phyloP scores from a whole-genome alignment of 2,797 vertebrate genomes.

The Carapus acus region DNA sequence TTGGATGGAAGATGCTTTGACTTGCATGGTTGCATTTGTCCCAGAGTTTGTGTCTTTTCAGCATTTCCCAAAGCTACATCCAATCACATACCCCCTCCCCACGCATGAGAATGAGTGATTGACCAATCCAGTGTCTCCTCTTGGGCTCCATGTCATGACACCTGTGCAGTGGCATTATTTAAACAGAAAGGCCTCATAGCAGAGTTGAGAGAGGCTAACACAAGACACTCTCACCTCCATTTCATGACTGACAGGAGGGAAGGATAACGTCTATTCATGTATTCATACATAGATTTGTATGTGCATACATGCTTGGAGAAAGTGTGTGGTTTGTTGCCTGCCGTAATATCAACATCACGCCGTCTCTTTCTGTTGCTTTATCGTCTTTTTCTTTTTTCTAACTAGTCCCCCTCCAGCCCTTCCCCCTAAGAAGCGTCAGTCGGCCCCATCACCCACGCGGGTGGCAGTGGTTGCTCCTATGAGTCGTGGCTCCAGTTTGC shows the following conservation, averaged over 20 bases:
- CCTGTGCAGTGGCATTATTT: constrained; percentile 1
- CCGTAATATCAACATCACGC: constrained; percentile 9
- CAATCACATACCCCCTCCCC: constrained; percentile 55
- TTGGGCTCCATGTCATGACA: constrained; percentile 40
- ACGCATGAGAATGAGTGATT: constrained; percentile 67
- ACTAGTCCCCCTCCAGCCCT: constrained; percentile 85
- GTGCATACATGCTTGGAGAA: constrained; percentile 43
- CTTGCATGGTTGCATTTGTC: constrained; percentile 65
- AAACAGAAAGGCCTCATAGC: constrained; percentile 27
- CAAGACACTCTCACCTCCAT: constrained; percentile 48
- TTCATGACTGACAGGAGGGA: constrained; percentile 28
- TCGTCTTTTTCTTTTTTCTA: constrained; percentile 12
- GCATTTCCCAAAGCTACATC: constrained; percentile 41
- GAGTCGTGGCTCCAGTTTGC: constrained; percentile 91
- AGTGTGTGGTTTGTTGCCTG: constrained; percentile 31
- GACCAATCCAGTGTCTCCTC: constrained; percentile 45
- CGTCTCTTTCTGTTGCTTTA: constrained; percentile 4
- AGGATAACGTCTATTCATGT: constrained; percentile 50
- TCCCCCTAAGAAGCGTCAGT: constrained; percentile 95
- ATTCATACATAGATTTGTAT: constrained; percentile 47
- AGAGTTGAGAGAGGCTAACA: constrained; percentile 42
- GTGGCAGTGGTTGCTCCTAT: constrained; percentile 95
- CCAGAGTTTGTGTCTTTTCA: constrained; percentile 33
- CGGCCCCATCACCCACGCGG: constrained; percentile 89
- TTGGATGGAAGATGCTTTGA: constrained; percentile 59